phyloP scores from a whole-genome alignment of 2,113 vertebrate species.

The Nettapus auritus region DNA sequence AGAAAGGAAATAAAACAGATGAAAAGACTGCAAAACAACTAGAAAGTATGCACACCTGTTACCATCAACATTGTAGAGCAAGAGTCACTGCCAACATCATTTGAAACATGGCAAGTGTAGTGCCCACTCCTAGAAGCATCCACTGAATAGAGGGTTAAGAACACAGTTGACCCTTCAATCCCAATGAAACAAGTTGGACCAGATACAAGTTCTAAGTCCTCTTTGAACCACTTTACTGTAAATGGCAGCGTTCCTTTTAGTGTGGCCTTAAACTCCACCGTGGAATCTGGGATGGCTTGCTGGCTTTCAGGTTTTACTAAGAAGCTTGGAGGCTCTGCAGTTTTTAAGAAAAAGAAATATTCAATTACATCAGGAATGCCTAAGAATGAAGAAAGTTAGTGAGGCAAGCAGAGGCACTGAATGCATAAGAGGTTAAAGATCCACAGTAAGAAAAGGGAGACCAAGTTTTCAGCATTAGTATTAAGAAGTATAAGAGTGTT shows the following conservation, averaged over 20 bases:
- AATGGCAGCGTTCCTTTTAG: conserved; percentile 95
- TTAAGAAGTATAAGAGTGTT: conserved; percentile 30
- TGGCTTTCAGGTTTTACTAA: conserved; percentile 86
- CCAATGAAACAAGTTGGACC: conserved; percentile 92
- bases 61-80: conserved; percentile 88
- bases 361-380: conserved; percentile 41
- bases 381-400: conserved; percentile 25
- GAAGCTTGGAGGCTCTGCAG: conserved; percentile 94
- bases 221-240: conserved; percentile 95
- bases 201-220: conserved; percentile 90
- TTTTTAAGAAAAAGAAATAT: conserved; percentile 76
- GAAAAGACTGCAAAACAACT: conserved; percentile 28
- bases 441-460: neutral
- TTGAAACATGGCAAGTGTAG: conserved; percentile 95
- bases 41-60: conserved; percentile 83
- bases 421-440: neutral
- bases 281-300: conserved; percentile 87
- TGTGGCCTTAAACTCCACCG: conserved; percentile 90
- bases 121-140: conserved; percentile 86
- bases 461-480: neutral
- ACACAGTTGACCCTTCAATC: conserved; percentile 87
- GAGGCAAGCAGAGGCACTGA: neutral
- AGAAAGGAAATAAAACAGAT: neutral
- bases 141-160: conserved; percentile 94
- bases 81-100: conserved; percentile 93